A percentile compares a stretch with the other conserved stretches of the same genome.
Conservation (phyloP, 2,888 invertebrate species). For the Odontocerum albicorne region DNA sequence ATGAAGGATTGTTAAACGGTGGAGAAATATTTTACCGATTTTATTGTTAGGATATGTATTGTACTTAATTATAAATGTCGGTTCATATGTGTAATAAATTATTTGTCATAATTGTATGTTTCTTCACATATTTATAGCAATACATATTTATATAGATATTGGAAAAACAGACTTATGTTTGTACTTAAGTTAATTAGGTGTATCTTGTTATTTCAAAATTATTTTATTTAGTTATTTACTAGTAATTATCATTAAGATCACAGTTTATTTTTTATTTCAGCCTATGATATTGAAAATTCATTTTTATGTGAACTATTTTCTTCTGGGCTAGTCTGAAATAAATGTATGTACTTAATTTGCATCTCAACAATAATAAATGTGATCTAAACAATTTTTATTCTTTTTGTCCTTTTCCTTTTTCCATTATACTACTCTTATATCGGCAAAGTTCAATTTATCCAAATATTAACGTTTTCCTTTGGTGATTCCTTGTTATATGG, state of each 20-base stretch:
- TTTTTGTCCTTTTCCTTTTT: neutral
- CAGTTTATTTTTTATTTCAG: too few relatives aligned
- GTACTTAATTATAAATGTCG: too few relatives aligned
- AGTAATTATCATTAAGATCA: conserved; percentile 15
- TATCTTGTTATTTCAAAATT: conserved; percentile 19
- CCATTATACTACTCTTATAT: too few relatives aligned
- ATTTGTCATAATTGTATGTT: conserved; percentile 15
- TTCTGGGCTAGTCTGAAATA: conserved; percentile 11
- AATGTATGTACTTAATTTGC: conserved; percentile 32
- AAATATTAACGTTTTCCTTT: too few relatives aligned
- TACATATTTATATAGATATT: conserved; percentile 33
- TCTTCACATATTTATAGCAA: conserved; percentile 29
- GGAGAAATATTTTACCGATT: too few relatives aligned
- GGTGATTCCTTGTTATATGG: too few relatives aligned
- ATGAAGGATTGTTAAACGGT: too few relatives aligned
- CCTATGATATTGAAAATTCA: too few relatives aligned
- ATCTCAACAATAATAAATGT: conserved; percentile 30
- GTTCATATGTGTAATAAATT: too few relatives aligned
- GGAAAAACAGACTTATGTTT: conserved; percentile 2
- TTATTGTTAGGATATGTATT: too few relatives aligned
- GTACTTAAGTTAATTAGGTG: conserved; percentile 14
- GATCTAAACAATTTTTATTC: conserved; percentile 17
- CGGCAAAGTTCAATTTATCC: too few relatives aligned
- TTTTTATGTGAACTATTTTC: too few relatives aligned
- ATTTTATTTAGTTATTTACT: conserved; percentile 19